Base-by-base conservation (phyloP, 1,140 invertebrate genomes). In the Amphibalanus amphitrite region DNA sequence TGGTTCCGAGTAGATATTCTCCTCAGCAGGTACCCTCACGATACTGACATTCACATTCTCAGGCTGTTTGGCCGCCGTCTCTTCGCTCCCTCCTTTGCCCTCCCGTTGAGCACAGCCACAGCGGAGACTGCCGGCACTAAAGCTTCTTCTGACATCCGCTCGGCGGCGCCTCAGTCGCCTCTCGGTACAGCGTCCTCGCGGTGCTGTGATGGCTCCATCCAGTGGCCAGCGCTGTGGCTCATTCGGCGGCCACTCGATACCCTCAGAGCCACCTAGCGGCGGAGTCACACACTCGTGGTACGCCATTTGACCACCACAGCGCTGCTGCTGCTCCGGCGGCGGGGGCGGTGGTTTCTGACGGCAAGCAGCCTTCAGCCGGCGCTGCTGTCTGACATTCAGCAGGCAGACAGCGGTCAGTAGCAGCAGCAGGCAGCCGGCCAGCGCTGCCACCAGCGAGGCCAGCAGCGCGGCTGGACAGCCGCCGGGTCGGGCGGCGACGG, bases 391-490 rank as follows among this genome's bases (percentile, higher is more conserved):
- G 10, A 28, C 65, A 26, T 67, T 67, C 65, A 67, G 65, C 65
- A 28, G 10, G 65, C 28, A 67, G 65, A 67, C 65, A 3, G n/a
- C 20, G 1, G 8, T 10, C 3, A 3, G 0, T 1, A 67, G 28
- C n/a, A 67, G 65, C 65, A 67, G 65, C 65, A 67, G 26, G 65
- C 26, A 28, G 65, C n/a, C 8, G 65, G 28, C 65, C n/a, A 67
- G 65, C 65, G 65, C 65, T 3, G 65, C 65, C 3, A 67, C 10
- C 65, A 67, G 28, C n/a, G 65, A 67, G 20, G 10, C 65, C 65
- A 67, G 65, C 65, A 67, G 65, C 10, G 10, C 10, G 26, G 65
- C 65, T 10, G 65, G 65, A 17, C 65, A 67, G 28, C 65, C 65
- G 17, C 8, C 65, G 65, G 28, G n/a, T n/a, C n/a, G n/a, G 65